phyloP scores from a whole-genome alignment of 2,888 invertebrate species.

The Parnassius glacialis region DNA sequence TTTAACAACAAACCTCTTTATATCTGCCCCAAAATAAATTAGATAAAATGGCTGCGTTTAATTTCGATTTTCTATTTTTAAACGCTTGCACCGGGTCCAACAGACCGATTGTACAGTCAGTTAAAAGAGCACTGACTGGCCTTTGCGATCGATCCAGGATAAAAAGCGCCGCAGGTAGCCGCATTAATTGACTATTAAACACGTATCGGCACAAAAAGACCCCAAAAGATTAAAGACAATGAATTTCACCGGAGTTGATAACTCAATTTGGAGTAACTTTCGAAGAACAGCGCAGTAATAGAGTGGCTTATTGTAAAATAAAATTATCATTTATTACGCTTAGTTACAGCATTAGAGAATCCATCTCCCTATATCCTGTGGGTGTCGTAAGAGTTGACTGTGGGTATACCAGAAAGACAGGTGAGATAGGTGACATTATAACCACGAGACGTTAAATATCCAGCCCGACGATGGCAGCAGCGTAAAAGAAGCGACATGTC shows the following conservation, averaged over 20 bases:
- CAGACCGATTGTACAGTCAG: constrained; percentile 38
- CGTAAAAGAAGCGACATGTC: too few species aligned
- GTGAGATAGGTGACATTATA: too few species aligned
- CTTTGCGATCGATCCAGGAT: constrained; percentile 58
- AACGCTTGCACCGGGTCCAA: constrained; percentile 33
- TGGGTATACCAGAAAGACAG: too few species aligned
- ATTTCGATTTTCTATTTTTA: constrained; percentile 11
- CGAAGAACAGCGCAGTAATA: constrained; percentile 38
- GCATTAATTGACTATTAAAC: constrained; percentile 79
- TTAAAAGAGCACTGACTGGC: constrained; percentile 41
- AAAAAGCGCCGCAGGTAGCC: constrained; percentile 70
- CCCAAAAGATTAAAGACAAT: constrained; percentile 71
- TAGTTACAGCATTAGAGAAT: too few species aligned
- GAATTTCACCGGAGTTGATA: constrained; percentile 79
- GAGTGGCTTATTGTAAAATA: constrained; percentile 34
- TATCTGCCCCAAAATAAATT: background rate
- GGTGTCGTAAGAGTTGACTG: too few species aligned
- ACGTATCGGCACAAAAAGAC: constrained; percentile 73
- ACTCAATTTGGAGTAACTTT: constrained; percentile 69
- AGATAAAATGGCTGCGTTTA: constrained; percentile 8
- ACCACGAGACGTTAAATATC: too few species aligned
- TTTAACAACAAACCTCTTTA: background rate
- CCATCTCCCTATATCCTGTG: too few species aligned
- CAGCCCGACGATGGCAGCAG: too few species aligned
- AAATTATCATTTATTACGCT: too few species aligned